A percentile compares a stretch with the other conserved stretches of the same genome.
phyloP scores from a whole-genome alignment of 1,140 invertebrate genomes.

The Pseudachorutes palmiensis region DNA sequence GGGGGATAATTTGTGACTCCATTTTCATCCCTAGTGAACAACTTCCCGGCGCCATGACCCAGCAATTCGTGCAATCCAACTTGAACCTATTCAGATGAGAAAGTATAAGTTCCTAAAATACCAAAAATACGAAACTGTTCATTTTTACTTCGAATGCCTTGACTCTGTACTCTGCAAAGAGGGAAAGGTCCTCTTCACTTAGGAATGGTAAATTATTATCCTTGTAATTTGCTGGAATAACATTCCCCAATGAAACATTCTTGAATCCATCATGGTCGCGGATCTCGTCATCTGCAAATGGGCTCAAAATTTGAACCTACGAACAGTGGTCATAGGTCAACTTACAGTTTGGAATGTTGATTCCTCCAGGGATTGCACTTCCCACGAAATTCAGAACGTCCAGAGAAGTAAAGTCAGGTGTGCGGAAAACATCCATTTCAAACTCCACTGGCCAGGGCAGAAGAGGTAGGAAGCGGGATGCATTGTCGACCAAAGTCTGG shows the following conservation, averaged over 20 bases:
- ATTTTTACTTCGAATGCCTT: conserved; percentile 29
- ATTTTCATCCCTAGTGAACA: conserved; percentile 65
- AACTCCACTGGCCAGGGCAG: conserved; percentile 80
- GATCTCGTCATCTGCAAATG: conserved; percentile 74
- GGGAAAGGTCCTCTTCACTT: conserved; percentile 58
- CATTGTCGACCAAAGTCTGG: conserved; percentile 64
- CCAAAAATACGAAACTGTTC: too few relatives aligned
- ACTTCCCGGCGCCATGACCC: conserved; percentile 90
- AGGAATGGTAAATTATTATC: conserved; percentile 71
- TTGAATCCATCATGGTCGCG: conserved; percentile 91
- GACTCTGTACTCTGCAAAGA: conserved; percentile 57
- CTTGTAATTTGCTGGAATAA: conserved; percentile 76
- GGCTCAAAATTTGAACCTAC: too few relatives aligned
- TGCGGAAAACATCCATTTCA: conserved; percentile 85
- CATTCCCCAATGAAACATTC: conserved; percentile 91
- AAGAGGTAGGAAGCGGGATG: conserved; percentile 66
- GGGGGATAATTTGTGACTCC: conserved; percentile 75
- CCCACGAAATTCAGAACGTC: conserved; percentile 86
- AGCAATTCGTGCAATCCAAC: conserved; percentile 89
- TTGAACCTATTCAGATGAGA: conserved; percentile 59
- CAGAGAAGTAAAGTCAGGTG: conserved; percentile 92
- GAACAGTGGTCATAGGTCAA: too few relatives aligned
- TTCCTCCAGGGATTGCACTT: conserved; percentile 85
- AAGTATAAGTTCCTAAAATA: too few relatives aligned
- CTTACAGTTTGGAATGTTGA: conserved; percentile 95